phyloP scores from a whole-genome alignment of 2,888 invertebrate genomes.

The Cotesia congregata region DNA sequence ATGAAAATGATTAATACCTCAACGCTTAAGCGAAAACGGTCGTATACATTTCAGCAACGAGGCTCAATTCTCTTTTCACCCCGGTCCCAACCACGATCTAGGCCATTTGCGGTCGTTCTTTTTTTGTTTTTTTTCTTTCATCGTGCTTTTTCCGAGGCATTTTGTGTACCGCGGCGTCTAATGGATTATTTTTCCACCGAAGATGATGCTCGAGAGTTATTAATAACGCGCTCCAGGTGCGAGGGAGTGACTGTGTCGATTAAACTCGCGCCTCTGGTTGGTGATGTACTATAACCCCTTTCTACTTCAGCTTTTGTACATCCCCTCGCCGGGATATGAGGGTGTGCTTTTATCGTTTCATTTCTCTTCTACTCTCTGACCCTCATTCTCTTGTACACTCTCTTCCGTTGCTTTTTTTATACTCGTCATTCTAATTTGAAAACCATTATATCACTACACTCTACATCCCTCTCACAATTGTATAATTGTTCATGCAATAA shows the following conservation, averaged over 20 bases:
- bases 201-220: conserved; percentile 44
- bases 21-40: conserved; percentile 15
- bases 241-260: conserved; percentile 43
- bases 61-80: conserved; percentile 32
- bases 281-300: conserved; percentile 21
- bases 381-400: conserved; percentile 9
- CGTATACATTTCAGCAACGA: conserved; percentile 31
- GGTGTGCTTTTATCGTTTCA: conserved; percentile 25
- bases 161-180: conserved; percentile 28
- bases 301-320: conserved; percentile 1
- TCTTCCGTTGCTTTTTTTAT: conserved; percentile 24
- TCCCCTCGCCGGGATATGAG: background rate
- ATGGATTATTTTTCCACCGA: conserved; percentile 37
- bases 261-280: conserved; percentile 41
- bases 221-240: conserved; percentile 41
- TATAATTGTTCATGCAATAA: background rate
- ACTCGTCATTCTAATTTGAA: conserved; percentile 19
- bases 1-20: conserved; percentile 30
- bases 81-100: background rate
- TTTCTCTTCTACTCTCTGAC: conserved; percentile 1
- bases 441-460: conserved; percentile 22
- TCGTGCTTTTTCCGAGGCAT: background rate
- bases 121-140: conserved; percentile 14
- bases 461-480: background rate
- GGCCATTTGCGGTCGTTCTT: conserved; percentile 21